Evolutionary conservation across 2,888 invertebrate species (phyloP).

Genomic region (Chironomus riparius): DNA sequence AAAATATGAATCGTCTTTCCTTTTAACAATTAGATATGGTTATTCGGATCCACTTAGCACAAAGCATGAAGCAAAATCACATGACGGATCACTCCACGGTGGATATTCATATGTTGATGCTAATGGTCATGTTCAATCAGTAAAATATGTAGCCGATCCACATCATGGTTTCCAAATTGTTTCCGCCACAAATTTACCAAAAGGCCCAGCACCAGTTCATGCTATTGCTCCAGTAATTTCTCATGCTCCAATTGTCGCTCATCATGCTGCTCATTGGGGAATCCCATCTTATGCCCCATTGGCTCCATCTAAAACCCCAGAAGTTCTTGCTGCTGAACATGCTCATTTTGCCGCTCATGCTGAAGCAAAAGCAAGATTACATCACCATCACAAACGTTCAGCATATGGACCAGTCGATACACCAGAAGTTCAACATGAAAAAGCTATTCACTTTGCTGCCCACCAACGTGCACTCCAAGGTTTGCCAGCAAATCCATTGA

Average conservation of each 20-base stretch:
- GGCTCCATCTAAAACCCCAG: constrained; percentile 33
- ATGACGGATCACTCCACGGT: constrained; percentile 54
- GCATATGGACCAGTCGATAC: constrained; percentile 43
- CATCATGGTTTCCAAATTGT: constrained; percentile 56
- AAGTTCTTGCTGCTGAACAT: constrained; percentile 46
- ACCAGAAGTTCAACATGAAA: constrained; percentile 45
- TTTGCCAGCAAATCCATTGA: not conserved
- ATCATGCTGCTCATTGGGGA: constrained; percentile 28
- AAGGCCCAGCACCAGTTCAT: constrained; percentile 43
- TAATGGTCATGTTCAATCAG: constrained; percentile 54
- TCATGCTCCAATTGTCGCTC: not conserved
- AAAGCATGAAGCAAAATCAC: constrained; percentile 51
- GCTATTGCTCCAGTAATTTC: constrained; percentile 20
- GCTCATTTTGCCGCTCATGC: constrained; percentile 46
- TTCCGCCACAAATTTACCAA: constrained; percentile 54
- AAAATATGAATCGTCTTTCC: constrained; percentile 41
- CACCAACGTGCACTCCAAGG: constrained; percentile 29
- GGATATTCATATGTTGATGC: constrained; percentile 62
- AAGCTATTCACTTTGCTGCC: constrained; percentile 41
- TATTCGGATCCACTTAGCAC: constrained; percentile 49
- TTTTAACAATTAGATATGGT: not conserved
- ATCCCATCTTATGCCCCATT: constrained; percentile 34
- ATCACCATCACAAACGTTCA: constrained; percentile 43
- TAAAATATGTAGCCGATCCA: constrained; percentile 54
- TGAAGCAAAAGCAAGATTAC: constrained; percentile 38